Conservation (phyloP, 2,797 vertebrate genomes). For the Balearica regulorum region DNA sequence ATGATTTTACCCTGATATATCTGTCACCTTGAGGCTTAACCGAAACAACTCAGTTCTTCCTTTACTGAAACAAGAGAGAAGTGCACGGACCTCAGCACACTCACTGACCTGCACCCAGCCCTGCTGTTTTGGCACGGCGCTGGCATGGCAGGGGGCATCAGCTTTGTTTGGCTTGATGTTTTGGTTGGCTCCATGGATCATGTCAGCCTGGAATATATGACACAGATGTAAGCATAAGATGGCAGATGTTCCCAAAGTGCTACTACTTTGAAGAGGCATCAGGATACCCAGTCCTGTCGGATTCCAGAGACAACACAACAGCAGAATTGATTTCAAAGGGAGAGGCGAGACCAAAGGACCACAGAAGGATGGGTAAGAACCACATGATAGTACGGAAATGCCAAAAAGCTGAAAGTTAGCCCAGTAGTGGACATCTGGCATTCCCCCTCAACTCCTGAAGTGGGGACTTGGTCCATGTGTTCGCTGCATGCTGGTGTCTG, state of each 20-base stretch:
- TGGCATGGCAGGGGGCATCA: neutral
- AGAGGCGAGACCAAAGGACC: neutral
- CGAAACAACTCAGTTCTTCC: neutral
- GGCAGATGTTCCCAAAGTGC: neutral
- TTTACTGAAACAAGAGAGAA: neutral
- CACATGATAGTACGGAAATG: neutral
- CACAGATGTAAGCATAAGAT: neutral
- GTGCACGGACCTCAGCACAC: rapidly evolving
- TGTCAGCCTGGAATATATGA: neutral
- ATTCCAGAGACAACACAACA: neutral
- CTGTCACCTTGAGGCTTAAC: neutral
- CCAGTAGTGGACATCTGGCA: neutral
- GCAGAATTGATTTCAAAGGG: neutral
- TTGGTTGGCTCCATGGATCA: neutral
- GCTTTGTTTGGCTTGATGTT: neutral
- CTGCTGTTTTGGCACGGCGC: neutral
- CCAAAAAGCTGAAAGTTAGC: neutral
- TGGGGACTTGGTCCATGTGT: rapidly evolving
- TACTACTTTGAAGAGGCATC: neutral
- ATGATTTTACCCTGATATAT: neutral
- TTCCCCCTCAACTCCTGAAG: neutral
- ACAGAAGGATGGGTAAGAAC: neutral
- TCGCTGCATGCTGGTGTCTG: neutral
- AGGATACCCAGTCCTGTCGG: neutral
- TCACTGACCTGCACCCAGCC: neutral